Percentiles rank a stretch among this genome's conserved stretches.
phyloP scores from a whole-genome alignment of 2,797 vertebrate genomes.

The Harpagifer antarcticus region DNA sequence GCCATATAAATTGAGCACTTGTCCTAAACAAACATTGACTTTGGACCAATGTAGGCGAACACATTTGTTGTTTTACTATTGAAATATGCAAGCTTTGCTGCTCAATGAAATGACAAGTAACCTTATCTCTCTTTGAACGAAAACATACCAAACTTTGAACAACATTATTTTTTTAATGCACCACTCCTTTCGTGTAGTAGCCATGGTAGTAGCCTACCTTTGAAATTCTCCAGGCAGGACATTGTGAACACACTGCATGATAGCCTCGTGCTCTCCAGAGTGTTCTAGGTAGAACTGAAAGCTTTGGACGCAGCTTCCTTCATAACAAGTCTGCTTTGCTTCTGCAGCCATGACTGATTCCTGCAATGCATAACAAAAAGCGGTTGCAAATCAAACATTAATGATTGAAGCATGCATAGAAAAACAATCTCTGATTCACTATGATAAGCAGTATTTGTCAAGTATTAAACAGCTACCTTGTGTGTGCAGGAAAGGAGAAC shows the following conservation, averaged over 20 bases:
- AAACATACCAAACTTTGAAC: background rate
- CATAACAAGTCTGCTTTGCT: conserved; percentile 76
- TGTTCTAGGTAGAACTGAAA: conserved; percentile 85
- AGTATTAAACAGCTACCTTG: conserved; percentile 33
- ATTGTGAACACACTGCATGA: conserved; percentile 76
- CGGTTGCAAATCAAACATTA: background rate
- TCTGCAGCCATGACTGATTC: conserved; percentile 77
- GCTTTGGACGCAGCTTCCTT: conserved; percentile 66
- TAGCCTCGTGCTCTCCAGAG: conserved; percentile 87
- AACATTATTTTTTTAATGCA: background rate
- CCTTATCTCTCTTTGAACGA: conserved; percentile 1
- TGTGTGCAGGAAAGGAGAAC: background rate
- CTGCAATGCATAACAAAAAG: conserved; percentile 31
- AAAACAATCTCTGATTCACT: background rate
- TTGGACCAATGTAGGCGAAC: background rate
- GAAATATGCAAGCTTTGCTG: background rate
- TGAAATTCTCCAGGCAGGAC: conserved; percentile 81
- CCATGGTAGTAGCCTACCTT: conserved; percentile 75
- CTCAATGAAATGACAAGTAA: background rate
- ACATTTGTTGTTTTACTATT: background rate
- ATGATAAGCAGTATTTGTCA: background rate
- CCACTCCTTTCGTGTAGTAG: background rate
- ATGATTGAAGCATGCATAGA: background rate
- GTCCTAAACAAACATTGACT: background rate
- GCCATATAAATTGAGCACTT: background rate